Evolutionary conservation across 2,113 vertebrate genomes (phyloP).

Genomic region (Okapia johnstoni): DNA sequence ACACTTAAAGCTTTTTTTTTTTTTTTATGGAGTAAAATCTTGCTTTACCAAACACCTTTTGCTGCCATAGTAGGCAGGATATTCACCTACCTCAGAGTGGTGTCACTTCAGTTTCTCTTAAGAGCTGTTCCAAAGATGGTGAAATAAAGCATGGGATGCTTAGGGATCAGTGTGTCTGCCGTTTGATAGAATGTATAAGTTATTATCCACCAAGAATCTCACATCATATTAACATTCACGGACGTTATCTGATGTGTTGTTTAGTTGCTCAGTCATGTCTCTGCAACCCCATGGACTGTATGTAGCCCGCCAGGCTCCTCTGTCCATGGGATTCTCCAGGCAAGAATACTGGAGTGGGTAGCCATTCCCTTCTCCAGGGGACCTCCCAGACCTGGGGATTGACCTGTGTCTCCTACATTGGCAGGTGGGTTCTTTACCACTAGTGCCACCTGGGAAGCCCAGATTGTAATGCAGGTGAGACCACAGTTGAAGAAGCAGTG

Average conservation of each 20-base stretch:
- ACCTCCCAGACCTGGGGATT: accelerated
- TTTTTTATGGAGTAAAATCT: neutral
- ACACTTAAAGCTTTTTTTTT: neutral
- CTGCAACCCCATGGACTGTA: neutral
- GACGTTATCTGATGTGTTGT: neutral
- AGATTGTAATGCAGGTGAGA: neutral
- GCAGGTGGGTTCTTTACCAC: neutral
- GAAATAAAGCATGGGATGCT: neutral
- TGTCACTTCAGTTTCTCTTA: neutral
- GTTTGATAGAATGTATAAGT: neutral
- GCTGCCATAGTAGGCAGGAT: neutral
- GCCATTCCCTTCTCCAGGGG: neutral
- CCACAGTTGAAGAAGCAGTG: neutral
- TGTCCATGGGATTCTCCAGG: neutral
- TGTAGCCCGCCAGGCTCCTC: neutral
- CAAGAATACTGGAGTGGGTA: neutral
- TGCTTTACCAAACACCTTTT: neutral
- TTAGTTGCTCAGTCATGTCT: neutral
- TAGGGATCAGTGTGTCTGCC: neutral
- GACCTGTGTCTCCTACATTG: neutral
- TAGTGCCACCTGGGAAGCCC: neutral
- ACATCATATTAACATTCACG: neutral
- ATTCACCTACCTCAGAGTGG: neutral
- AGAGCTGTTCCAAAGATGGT: neutral
- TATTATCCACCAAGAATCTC: neutral